Percentiles rank a stretch among this genome's conserved stretches.
Conservation (phyloP, 2,888 invertebrate species). For the Drosophila borealis region DNA sequence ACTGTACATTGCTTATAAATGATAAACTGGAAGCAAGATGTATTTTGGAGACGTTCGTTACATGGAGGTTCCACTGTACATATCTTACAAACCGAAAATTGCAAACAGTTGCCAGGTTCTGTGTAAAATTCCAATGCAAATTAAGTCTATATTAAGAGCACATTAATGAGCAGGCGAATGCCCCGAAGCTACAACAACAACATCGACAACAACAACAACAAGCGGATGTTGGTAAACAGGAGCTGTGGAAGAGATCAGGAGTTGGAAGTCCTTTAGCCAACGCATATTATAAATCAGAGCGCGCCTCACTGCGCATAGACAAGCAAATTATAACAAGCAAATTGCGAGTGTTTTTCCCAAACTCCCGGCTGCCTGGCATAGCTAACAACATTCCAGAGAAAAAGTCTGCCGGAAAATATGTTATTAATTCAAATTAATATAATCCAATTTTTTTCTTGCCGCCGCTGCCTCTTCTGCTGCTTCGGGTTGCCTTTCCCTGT, state of each 20-base stretch:
- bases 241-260: neutral
- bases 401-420: conserved; percentile 77
- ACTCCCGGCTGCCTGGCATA: conserved; percentile 21
- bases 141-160: conserved; percentile 72
- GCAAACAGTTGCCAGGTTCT: conserved; percentile 23
- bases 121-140: conserved; percentile 62
- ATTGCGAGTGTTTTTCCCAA: conserved; percentile 23
- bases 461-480: neutral
- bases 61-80: neutral
- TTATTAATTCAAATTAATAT: conserved; percentile 84
- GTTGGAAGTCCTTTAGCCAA: conserved; percentile 18
- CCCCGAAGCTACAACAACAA: conserved; percentile 36
- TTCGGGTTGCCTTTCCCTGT: conserved; percentile 11
- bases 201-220: conserved; percentile 1
- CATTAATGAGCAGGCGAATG: conserved; percentile 65
- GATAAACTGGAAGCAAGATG: no score
- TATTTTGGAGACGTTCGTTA: neutral
- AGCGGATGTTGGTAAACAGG: neutral
- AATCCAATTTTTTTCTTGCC: conserved; percentile 68
- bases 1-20: no score
- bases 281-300: conserved; percentile 43
- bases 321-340: conserved; percentile 44
- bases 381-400: conserved; percentile 56
- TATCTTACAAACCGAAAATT: conserved; percentile 1
- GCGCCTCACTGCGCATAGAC: conserved; percentile 38